phyloP scores from a whole-genome alignment of 2,113 vertebrate species.

The cat (Felis catus) region F.catus_Fca126_mat1.0 CM031417.1:90081001-90081500 shows the following conservation, averaged over 20 bases:
- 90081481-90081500: conserved; percentile 39
- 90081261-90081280: conserved; percentile 7
- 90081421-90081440: conserved; percentile 61
- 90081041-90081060: not conserved
- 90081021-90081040: not conserved
- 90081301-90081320: not conserved
- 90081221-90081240: conserved; percentile 32
- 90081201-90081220: conserved; percentile 52
- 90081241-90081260: conserved; percentile 25
- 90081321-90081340: conserved; percentile 47
- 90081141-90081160: conserved; percentile 35
- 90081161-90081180: conserved; percentile 51
- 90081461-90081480: conserved; percentile 36
- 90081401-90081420: conserved; percentile 17
- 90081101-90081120: conserved; percentile 56
- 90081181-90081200: conserved; percentile 62
- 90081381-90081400: conserved; percentile 25
- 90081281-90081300: not conserved
- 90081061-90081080: not conserved
- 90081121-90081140: conserved; percentile 59
- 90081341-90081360: not conserved
- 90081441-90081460: conserved; percentile 49
- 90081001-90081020: conserved; percentile 54
- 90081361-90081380: not conserved
- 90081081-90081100: conserved; percentile 13